Conservation (phyloP, 2,797 vertebrate species). For the Pterois miles region DNA sequence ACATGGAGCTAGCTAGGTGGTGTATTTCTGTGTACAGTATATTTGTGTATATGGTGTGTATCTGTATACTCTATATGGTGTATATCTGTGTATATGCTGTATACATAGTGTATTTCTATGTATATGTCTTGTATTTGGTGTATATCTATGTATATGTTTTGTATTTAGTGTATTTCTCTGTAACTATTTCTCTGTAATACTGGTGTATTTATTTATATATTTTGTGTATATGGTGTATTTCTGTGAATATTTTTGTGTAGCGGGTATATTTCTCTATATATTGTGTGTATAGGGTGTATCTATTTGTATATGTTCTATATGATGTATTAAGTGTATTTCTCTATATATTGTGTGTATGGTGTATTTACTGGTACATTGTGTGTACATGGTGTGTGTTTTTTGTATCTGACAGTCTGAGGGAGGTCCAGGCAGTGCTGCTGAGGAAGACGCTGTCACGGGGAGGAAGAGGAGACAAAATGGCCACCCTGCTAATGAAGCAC, state of each 20-base stretch:
- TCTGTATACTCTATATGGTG: no score
- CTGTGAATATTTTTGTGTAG: background rate
- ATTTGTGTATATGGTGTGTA: no score
- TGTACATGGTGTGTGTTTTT: background rate
- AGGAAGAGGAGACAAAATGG: constrained; percentile 77
- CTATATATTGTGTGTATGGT: background rate
- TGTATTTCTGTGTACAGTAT: no score
- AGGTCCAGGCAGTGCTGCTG: constrained; percentile 76
- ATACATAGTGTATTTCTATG: no score
- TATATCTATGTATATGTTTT: no score
- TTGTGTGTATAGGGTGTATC: background rate
- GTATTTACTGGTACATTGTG: no score
- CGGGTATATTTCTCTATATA: no score
- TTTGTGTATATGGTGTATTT: background rate
- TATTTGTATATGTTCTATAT: background rate
- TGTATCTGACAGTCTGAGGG: constrained; percentile 68
- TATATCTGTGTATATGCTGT: no score
- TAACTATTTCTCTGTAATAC: no score
- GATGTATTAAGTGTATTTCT: background rate
- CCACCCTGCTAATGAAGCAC: constrained; percentile 77
- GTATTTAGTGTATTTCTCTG: background rate
- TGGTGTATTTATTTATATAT: no score
- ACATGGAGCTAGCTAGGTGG: no score
- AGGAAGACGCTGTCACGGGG: constrained; percentile 68
- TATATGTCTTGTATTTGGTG: background rate